These are phyloP conservation scores for Daphoenositta chrysoptera DNA, from an alignment of 2,113 vertebrate species.

Conservation along the genomic window DNA sequence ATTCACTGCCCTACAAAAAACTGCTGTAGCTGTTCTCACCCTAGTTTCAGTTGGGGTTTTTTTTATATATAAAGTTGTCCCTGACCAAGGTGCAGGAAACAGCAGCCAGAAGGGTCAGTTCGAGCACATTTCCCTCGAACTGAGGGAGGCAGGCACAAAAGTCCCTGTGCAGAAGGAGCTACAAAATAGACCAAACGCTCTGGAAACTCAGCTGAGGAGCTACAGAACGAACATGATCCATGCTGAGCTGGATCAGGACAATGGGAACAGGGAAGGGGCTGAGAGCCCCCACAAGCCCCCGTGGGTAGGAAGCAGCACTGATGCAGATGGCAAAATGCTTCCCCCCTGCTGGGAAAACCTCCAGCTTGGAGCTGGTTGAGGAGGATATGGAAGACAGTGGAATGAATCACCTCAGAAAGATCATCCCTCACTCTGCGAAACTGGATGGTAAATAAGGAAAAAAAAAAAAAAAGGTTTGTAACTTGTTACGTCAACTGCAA, in stretches of 20 bases:
- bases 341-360: not conserved
- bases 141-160: not conserved
- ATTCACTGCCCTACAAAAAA: not conserved
- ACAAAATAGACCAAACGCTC: not conserved
- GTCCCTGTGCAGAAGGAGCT: not conserved
- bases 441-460: not conserved
- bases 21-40: not conserved
- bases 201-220: not conserved
- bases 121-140: rapidly evolving
- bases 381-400: not conserved
- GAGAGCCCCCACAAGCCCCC: not conserved
- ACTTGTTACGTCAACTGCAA: not conserved
- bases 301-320: not conserved
- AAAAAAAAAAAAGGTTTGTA: not conserved
- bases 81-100: not conserved
- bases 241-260: not conserved
- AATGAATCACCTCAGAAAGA: conserved; percentile 30
- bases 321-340: conserved; percentile 4
- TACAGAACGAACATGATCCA: rapidly evolving
- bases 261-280: not conserved
- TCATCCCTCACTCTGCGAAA: not conserved
- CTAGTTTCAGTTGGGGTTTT: not conserved
- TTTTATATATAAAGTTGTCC: not conserved
- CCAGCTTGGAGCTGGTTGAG: conserved; percentile 4
- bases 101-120: not conserved